Percentiles rank a stretch among this genome's conserved stretches.
These are phyloP conservation scores for Polydrusus tereticollis DNA, from an alignment of 2,888 invertebrate species.

Conservation along the genomic window DNA sequence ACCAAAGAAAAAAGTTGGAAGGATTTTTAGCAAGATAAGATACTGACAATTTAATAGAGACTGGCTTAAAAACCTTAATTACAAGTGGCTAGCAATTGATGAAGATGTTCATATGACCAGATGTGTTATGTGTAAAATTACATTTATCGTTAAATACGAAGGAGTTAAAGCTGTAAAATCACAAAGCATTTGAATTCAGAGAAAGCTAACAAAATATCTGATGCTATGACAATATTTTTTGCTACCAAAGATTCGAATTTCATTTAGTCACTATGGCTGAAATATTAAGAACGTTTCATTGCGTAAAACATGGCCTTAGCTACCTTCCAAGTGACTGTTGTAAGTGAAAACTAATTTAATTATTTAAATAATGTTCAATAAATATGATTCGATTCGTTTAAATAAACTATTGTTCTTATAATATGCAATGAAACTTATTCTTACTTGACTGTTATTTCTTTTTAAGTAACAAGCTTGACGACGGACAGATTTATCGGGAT, in stretches of 20 bases:
- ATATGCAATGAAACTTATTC: neutral
- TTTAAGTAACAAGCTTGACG: neutral
- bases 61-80: neutral
- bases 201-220: neutral
- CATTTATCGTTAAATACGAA: neutral
- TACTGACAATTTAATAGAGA: neutral
- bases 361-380: neutral
- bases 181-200: neutral
- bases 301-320: neutral
- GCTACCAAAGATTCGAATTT: neutral
- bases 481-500: neutral
- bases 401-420: neutral
- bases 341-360: neutral
- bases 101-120: neutral
- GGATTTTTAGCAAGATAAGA: no score
- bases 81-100: slow-evolving; percentile 2
- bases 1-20: neutral
- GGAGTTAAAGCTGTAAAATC: slow-evolving; percentile 7
- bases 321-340: slow-evolving; percentile 1
- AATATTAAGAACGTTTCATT: neutral
- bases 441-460: neutral
- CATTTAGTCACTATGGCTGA: neutral
- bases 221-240: neutral
- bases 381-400: neutral
- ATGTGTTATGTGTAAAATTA: neutral